Percentiles rank a stretch among this genome's conserved stretches.
These are phyloP conservation scores for Merodon equestris DNA, from an alignment of 2,888 invertebrate genomes.

Conservation along the genomic window DNA sequence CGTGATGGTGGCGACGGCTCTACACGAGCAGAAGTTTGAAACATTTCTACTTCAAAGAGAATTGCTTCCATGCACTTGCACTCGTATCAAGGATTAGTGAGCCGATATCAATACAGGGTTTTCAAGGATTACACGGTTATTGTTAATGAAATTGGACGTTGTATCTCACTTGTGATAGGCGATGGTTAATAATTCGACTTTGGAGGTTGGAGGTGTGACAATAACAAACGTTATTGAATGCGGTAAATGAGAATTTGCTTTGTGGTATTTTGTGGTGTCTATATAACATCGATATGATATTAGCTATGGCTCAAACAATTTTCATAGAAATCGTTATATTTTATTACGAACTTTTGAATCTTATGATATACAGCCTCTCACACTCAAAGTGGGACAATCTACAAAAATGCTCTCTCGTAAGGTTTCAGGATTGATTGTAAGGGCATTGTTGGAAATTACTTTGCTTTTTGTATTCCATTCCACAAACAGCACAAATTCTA, in stretches of 20 bases:
- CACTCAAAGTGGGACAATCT: no score
- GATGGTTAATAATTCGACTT: neutral
- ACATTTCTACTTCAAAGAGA: slow-evolving; percentile 28
- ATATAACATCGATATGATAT: neutral
- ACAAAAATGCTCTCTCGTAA: no score
- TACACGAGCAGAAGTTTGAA: slow-evolving; percentile 26
- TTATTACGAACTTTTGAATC: no score
- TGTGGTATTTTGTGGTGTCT: slow-evolving; percentile 20
- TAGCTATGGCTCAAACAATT: no score
- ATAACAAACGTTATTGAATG: slow-evolving; percentile 21
- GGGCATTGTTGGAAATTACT: no score
- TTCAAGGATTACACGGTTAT: slow-evolving; percentile 60
- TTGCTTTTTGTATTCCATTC: no score
- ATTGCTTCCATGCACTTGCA: slow-evolving; percentile 62
- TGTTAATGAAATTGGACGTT: slow-evolving; percentile 50
- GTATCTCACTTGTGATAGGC: slow-evolving; percentile 2
- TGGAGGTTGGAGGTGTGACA: slow-evolving; percentile 25
- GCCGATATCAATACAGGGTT: slow-evolving; percentile 44
- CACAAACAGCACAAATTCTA: no score
- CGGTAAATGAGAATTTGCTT: slow-evolving; percentile 35
- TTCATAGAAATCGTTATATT: no score
- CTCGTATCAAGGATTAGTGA: slow-evolving; percentile 57
- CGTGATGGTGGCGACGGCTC: slow-evolving; percentile 4
- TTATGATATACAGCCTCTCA: no score
- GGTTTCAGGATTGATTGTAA: no score